A percentile compares a stretch with the other conserved stretches of the same genome.
Conservation (phyloP, 1,140 invertebrate genomes). For the Drosophila teissieri region DNA sequence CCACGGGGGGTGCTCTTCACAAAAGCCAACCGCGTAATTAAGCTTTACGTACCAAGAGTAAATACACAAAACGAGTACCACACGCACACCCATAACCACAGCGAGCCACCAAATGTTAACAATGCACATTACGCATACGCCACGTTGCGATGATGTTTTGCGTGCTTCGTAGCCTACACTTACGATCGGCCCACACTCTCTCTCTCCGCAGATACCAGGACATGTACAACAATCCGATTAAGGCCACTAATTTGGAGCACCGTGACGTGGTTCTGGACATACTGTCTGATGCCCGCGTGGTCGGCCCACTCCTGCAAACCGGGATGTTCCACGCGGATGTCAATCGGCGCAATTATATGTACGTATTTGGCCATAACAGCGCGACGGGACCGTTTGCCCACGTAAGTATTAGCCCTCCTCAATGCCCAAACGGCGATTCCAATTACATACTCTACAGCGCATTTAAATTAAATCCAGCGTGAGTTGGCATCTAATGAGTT, state of each 20-base stretch:
- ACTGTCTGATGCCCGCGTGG: conserved; percentile 93
- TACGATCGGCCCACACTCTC: neutral
- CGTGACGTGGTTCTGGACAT: conserved; percentile 94
- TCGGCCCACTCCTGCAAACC: conserved; percentile 90
- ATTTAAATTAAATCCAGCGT: conserved; percentile 72
- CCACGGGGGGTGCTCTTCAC: conserved; percentile 21
- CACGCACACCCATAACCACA: conserved; percentile 25
- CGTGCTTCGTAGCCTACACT: conserved; percentile 2
- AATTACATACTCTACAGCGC: conserved; percentile 68
- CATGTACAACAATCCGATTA: conserved; percentile 87
- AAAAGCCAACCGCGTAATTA: conserved; percentile 64
- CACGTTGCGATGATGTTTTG: conserved; percentile 40
- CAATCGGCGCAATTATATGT: conserved; percentile 93
- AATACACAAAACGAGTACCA: conserved; percentile 22
- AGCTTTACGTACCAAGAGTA: conserved; percentile 39
- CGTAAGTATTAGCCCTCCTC: conserved; percentile 85
- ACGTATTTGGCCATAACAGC: conserved; percentile 94
- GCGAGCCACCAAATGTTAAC: conserved; percentile 60
- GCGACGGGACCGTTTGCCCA: conserved; percentile 89
- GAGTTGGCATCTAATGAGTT: conserved; percentile 72
- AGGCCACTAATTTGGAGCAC: conserved; percentile 88
- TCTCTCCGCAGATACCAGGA: conserved; percentile 85
- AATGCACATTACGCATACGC: conserved; percentile 69
- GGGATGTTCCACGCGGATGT: conserved; percentile 90
- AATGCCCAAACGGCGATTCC: conserved; percentile 54